Evolutionary conservation across 2,797 vertebrate genomes (phyloP), one percentile per base, ranked within the genome.

Genomic region (Cuculus canorus): DNA sequence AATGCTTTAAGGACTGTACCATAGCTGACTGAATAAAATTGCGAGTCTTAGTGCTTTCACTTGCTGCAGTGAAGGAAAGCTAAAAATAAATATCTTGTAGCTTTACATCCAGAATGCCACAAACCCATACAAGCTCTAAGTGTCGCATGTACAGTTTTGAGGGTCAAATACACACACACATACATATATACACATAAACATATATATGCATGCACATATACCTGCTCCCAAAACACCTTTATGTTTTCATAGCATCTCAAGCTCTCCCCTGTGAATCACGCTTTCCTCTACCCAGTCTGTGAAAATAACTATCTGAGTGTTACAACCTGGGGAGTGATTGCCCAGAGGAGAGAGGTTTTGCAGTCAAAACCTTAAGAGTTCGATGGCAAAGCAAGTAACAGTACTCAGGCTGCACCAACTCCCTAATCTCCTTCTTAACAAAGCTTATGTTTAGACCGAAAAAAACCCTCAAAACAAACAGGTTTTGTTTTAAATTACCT

Each of bases 401-500:
- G 45, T 80, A 78, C 27, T 16, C 2, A 1, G n/a, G 81, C 61
- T 90, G 30, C 75, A 64, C 60, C 61, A 84, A 28, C 41, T 96
- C 96, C 82, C 86, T 75, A 64, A 63, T 61, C 72, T 77, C 75
- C 65, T 54, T 79, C 93, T 88, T 89, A 93, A 92, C 54, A 59
- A 94, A 85, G 65, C 3, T 2, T 83, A 93, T 93, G 83, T 95
- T 93, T 95, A 96, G 86, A 80, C 68, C 90, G 22, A 48, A 48
- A 24, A 48, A 48, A 23, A 85, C 14, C 41, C n/a, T n/a, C n/a
- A n/a, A 43, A 43, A 43, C 85, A 91, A 96, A 28, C 17, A 82
- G 83, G 72, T 87, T 95, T 86, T 92, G 76, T 90, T 95, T 94
- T 91, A 93, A 96, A 93, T 94, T 93, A 94, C 66, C 59, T 96